Base-by-base conservation (phyloP, 2,797 vertebrate species). In the Myripristis jacobus region DNA sequence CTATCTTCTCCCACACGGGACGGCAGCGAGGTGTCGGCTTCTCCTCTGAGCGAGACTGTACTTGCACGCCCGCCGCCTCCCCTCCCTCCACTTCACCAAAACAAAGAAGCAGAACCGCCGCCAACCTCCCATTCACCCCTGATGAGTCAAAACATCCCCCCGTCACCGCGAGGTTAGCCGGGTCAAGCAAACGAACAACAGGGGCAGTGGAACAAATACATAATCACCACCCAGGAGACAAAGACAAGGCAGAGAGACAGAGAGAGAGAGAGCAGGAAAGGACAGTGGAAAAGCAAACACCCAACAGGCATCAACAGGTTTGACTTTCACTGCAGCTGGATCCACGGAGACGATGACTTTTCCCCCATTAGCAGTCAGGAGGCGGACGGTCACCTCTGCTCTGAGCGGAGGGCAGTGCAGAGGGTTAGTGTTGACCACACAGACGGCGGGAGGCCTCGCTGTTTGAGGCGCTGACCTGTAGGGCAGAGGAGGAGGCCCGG, bases 51-150 rank as follows among this genome's bases (percentile, higher is more conserved):
- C 74, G 66, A 77, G 70, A 75, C 43, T 66, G 31, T 38, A 73
- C 74, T 63, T 0, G 48, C 50, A 74, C 47, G 41, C 27, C 36
- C 36, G 36, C 36, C 36, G 36, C 36, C 34, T 31, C 31, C n/a
- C 31, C 11, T 38, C 36, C 36, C 58, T 62, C 55, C 58, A 44
- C 47, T 46, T 58, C 51, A 54, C 52, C 34, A 22, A 47, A 69
- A 74, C 71, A 52, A 61, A 63, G 50, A 57, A 18, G 38, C 62
- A 76, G 71, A 80, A 57, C 63, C 27, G 27, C 53, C 74, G 80
- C 73, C 77, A 77, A 83, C 34, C 62, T 75, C 47, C 54, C 56
- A 22, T 69, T 78, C 62, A 80, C 56, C 70, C 47, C 66, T n/a
- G 53, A 79, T 1, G 41, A 77, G 66, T 60, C 57, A 48, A 71